Conservation (phyloP, 2,888 invertebrate species). For the Neoaliturus tenellus region DNA sequence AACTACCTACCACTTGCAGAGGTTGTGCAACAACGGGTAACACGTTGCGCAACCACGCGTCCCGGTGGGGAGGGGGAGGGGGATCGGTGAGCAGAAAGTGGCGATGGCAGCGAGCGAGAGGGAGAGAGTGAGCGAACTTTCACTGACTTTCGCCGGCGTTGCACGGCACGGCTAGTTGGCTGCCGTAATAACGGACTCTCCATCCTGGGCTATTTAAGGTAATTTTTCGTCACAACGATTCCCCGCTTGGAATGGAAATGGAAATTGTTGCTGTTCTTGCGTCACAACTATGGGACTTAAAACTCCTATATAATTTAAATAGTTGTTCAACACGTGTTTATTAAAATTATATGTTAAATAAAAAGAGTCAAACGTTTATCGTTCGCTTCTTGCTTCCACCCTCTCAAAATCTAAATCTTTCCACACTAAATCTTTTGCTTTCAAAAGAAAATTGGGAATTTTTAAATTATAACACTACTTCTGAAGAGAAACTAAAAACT, state of each 20-base stretch:
- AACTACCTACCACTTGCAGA: neutral
- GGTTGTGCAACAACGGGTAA: neutral
- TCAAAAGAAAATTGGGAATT: too few species aligned
- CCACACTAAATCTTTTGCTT: too few species aligned
- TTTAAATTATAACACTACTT: too few species aligned
- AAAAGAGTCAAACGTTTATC: too few species aligned
- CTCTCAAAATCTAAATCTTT: too few species aligned
- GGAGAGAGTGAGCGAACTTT: conserved; percentile 14
- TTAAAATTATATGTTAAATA: too few species aligned
- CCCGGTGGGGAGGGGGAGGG: neutral
- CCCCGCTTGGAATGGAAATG: neutral
- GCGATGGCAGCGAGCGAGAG: too few species aligned
- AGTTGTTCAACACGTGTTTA: too few species aligned
- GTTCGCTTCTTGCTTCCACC: too few species aligned
- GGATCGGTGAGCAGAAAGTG: conserved; percentile 16
- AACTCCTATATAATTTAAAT: too few species aligned
- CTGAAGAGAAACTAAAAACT: too few species aligned
- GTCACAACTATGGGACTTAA: too few species aligned
- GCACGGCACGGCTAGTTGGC: conserved; percentile 30
- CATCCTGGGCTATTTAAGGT: conserved; percentile 8
- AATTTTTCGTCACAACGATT: conserved; percentile 24
- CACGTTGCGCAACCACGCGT: conserved; percentile 6
- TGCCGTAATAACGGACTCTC: neutral
- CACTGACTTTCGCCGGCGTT: conserved; percentile 34
- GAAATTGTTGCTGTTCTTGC: conserved; percentile 5